Evolutionary conservation across 2,888 invertebrate species (phyloP).

Genomic region (Agrochola litura): DNA sequence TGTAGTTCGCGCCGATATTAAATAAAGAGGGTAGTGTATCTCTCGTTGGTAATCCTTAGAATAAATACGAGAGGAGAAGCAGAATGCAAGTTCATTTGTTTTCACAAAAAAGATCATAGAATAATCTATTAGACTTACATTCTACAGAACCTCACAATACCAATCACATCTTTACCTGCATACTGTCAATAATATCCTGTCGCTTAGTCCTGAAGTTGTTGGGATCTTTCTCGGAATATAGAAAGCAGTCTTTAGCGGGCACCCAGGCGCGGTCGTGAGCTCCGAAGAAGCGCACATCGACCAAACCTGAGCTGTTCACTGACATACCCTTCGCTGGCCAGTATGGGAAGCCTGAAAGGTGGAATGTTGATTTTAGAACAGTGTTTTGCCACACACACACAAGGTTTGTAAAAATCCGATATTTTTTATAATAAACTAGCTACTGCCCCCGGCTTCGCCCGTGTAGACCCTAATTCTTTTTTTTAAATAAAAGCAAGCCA

Average conservation of each 20-base stretch:
- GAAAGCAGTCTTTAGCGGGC: constrained; percentile 94
- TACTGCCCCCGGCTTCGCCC: too few species aligned
- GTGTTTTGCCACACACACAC: background rate
- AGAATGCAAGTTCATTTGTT: background rate
- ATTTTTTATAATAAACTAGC: too few species aligned
- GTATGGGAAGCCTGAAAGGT: constrained; percentile 94
- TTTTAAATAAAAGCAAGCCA: too few species aligned
- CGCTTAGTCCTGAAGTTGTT: constrained; percentile 91
- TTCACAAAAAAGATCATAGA: background rate
- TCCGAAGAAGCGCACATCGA: constrained; percentile 98
- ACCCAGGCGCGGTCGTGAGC: constrained; percentile 98
- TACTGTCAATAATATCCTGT: constrained; percentile 86
- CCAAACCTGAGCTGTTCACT: constrained; percentile 91
- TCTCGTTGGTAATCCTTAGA: background rate
- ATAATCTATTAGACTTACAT: background rate
- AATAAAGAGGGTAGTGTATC: background rate
- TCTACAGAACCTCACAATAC: background rate
- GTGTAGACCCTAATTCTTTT: too few species aligned
- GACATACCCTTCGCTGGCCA: constrained; percentile 99
- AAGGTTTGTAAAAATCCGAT: too few species aligned
- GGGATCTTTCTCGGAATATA: constrained; percentile 94
- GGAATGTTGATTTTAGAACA: background rate
- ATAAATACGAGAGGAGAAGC: background rate
- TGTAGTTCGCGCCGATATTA: background rate
- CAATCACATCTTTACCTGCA: constrained; percentile 77